These are phyloP conservation scores for Polyodon spathula DNA, from an alignment of 2,113 vertebrate genomes.

Conservation along the genomic window DNA sequence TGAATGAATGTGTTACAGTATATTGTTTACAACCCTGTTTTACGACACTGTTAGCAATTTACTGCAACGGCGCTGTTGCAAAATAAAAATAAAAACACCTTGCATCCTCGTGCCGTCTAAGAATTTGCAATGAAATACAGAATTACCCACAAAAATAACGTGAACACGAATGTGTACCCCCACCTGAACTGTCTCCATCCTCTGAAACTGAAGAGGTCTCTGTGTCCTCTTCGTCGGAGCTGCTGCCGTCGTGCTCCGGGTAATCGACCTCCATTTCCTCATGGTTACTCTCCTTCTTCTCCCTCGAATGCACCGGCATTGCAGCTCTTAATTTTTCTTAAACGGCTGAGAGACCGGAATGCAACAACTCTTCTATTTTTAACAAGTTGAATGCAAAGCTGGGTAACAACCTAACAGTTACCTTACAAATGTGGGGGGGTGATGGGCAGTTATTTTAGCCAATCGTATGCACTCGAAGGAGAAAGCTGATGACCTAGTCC, in stretches of 20 bases:
- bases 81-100: neutral
- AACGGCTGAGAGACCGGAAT: neutral
- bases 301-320: constrained; percentile 88
- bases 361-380: neutral
- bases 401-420: too few relatives aligned
- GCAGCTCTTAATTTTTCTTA: neutral
- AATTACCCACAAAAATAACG: too few relatives aligned
- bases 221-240: constrained; percentile 86
- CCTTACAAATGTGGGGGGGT: neutral
- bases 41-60: too few relatives aligned
- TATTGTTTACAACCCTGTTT: too few relatives aligned
- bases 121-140: too few relatives aligned
- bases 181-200: constrained; percentile 91
- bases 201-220: constrained; percentile 89
- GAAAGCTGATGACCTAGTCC: neutral
- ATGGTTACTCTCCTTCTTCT: constrained; percentile 85
- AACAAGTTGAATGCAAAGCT: neutral
- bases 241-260: constrained; percentile 84
- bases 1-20: too few relatives aligned
- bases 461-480: neutral
- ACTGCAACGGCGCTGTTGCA: too few relatives aligned
- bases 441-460: neutral
- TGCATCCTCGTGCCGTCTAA: too few relatives aligned
- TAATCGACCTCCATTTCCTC: constrained; percentile 96
- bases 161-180: constrained; percentile 5